Base-by-base conservation (phyloP, 2,888 invertebrate genomes). In the Yponomeuta plumbellus region DNA sequence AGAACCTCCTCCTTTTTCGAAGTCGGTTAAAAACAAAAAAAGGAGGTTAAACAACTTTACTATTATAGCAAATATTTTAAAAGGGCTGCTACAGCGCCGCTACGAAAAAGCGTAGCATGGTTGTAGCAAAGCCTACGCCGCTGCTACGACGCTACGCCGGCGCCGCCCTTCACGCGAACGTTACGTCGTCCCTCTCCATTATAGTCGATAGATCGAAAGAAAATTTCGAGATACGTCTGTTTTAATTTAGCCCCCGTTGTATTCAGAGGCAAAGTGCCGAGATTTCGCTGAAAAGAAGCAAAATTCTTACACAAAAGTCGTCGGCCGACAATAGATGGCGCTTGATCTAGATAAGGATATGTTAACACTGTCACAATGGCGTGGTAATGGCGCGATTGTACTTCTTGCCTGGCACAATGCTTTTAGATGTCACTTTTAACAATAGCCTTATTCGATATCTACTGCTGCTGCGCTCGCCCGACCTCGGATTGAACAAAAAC, bases 321-420 rank as follows among this genome's bases (percentile, higher is more conserved):
- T 71, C 73, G 71, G 75, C 80, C 85, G 86, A 89, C 90, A 90
- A 90, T 87, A 90, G 90, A 89, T 90, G 90, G 87, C 88, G 88
- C 83, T 87, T 85, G 88, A 90, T 90, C 88, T 81, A 84, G 89
- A 89, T 90, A 90, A 88, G 85, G 88, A 89, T 88, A 89, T 89
- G 89, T 90, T 89, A 89, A 88, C 88, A 88, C 86, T 84, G 88
- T 88, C 86, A 90, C 89, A 90, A 89, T 87, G 84, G 87, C 81
- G 80, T 84, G 81, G 88, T 90, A 90, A 90, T 90, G 88, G 88
- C 78, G 83, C 86, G 88, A 88, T 88, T 89, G 88, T 88, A 82
- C 84, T 62, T 58, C 62, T 68, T 83, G 80, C 80, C 80, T 81
- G 81, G 83, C 84, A 90, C 88, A 89, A 89, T 89, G 88, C 88